Base-by-base conservation (phyloP, 2,888 invertebrate genomes). In the Brenthis ino region DNA sequence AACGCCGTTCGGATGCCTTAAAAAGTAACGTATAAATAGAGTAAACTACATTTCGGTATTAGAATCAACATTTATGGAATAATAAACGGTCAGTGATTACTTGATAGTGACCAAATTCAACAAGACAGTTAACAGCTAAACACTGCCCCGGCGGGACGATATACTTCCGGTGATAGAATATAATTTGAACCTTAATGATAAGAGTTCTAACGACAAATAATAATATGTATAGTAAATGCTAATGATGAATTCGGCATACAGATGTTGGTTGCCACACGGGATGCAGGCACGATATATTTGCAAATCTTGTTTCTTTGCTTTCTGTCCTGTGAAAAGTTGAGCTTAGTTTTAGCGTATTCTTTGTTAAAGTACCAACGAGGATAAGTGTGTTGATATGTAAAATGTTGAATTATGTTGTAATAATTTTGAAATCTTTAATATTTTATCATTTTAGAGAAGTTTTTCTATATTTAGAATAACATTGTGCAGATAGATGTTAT, bases 231-330 rank as follows among this genome's bases (percentile, higher is more conserved):
- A 75, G 78, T 80, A 72, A 72, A 20, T 67, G 63, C 69, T 70
- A 69, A 72, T 74, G 79, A 81, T 78, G 81, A 77, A 74, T 77
- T 79, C 79, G 77, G 80, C 77, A 74, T 80, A 74, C 75, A 79
- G 79, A 75, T 77, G 82, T 79, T 75, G 80, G 74, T 79, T 76
- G 83, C 83, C 84, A 81, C 84, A 82, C 85, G 78, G 83, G 80
- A 77, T 81, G 87, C 87, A 86, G 87, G 87, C 88, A 85, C 86
- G 85, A 79, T 77, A 43, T 43, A 82, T 83, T 81, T 80, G 83
- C 81, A 82, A 80, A 77, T 79, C 78, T 78, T 80, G 71, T 80
- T 78, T 81, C 80, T 80, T 86, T 82, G 86, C 84, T 84, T 86
- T 81, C 81, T 84, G 84, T 85, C 89, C 91, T 91, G 87, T 37